Base-by-base conservation (phyloP, 2,888 invertebrate genomes). In the Hetaerina titia region DNA sequence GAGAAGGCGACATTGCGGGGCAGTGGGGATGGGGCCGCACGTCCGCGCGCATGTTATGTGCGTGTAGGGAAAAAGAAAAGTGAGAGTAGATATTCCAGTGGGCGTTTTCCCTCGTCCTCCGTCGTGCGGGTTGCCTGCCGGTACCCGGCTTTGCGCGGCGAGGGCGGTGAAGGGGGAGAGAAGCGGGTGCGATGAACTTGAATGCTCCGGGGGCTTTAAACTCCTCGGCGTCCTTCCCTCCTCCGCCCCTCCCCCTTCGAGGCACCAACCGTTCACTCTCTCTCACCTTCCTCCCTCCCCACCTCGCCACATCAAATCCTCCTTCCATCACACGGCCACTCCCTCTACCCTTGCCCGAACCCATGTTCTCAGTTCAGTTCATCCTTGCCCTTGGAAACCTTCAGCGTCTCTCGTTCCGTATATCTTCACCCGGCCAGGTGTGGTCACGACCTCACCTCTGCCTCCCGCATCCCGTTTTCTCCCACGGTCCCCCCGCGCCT, bases 381-480 rank as follows among this genome's bases (percentile, higher is more conserved):
- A 92, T 92, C 69, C 92, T 92, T 92, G 92, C 92, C 92, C 92
- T 92, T 92, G 92, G 92, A 56, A 81, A 74, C 92, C 74, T 92
- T 69, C 69, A 19, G 31, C 81, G 81, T 81, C 81, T 81, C 13
- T 81, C 57, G 69, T 56, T 56, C 25, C 69, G 69, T 19, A 57
- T n/a, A 57, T 22, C 58, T 25, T 25, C 45, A 45, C 89, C 56
- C 22, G 17, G 17, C 22, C 31, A 90, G 90, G 58, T 90, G 90
- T 90, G 90, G 90, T 90, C 90, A 90, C 90, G 90, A 90, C 57
- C 25, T 90, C 90, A 56, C 45, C 45, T 60, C 57, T n/a, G 25
- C 15, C 58, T 25, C 57, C 56, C 89, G 11, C 22, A 57, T 25
- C 60, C 22, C 25, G 60, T n/a, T 25, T 58, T 58, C 19, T 57